Evolutionary conservation across 1,140 invertebrate genomes (phyloP).

Genomic region (Protaetia brevitarsis): DNA sequence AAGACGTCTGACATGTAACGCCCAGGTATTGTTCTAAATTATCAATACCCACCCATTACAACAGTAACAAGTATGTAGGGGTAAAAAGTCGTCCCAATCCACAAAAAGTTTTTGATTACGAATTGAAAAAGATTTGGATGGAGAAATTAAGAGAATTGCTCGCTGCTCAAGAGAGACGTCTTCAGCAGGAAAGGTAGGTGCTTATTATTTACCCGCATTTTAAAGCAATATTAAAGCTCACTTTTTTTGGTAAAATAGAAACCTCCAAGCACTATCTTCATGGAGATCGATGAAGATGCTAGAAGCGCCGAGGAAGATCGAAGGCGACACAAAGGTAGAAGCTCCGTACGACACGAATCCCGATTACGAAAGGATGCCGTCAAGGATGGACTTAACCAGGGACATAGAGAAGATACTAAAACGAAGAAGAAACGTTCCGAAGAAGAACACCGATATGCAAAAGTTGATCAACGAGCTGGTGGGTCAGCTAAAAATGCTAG

Average conservation of each 20-base stretch:
- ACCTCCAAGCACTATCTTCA: not conserved
- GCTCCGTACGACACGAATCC: constrained; percentile 12
- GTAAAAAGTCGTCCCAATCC: not conserved
- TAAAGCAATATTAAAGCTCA: not conserved
- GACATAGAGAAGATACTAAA: not conserved
- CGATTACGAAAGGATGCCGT: constrained; percentile 15
- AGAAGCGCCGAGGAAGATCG: not conserved
- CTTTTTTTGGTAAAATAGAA: too few relatives aligned
- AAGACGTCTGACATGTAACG: too few relatives aligned
- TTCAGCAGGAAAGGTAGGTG: constrained; percentile 5
- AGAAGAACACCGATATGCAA: constrained; percentile 8
- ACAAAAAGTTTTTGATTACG: not conserved
- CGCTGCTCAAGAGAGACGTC: not conserved
- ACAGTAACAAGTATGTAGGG: constrained; percentile 19
- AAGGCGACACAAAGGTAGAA: not conserved
- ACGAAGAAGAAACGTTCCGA: not conserved
- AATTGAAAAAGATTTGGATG: constrained; percentile 5
- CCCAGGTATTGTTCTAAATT: constrained; percentile 20
- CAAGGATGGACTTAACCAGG: not conserved
- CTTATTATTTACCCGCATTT: not conserved
- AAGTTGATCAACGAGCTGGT: constrained; percentile 10
- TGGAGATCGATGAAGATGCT: constrained; percentile 1
- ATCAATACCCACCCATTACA: constrained; percentile 9
- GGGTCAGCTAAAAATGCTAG: constrained; percentile 7
- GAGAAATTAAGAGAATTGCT: constrained; percentile 15